A percentile compares a stretch with the other conserved stretches of the same genome.
phyloP scores from a whole-genome alignment of 2,888 invertebrate species.

The Rapana venosa region DNA sequence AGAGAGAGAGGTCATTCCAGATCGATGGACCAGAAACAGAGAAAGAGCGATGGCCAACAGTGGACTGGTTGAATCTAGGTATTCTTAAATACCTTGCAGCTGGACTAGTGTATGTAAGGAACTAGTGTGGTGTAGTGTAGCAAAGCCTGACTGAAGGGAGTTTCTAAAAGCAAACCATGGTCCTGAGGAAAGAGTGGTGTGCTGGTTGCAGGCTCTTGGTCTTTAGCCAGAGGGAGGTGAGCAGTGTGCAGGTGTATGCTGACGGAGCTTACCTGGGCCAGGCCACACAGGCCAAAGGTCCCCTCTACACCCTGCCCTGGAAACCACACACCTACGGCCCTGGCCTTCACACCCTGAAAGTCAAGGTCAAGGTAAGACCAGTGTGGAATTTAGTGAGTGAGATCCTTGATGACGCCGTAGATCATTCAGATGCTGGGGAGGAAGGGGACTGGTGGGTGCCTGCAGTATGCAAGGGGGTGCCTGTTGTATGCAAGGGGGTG shows the following conservation, averaged over 20 bases:
- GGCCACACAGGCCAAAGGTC: constrained; percentile 83
- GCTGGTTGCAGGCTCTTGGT: constrained; percentile 84
- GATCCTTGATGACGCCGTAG: background rate
- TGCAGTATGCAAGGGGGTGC: background rate
- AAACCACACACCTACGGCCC: constrained; percentile 80
- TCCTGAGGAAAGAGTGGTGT: background rate
- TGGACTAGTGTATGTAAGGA: too few relatives aligned
- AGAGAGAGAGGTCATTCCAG: too few relatives aligned
- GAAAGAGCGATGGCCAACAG: too few relatives aligned
- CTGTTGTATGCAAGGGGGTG: too few relatives aligned
- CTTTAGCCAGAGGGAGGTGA: constrained; percentile 85
- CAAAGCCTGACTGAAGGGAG: too few relatives aligned
- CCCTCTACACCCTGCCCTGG: constrained; percentile 88
- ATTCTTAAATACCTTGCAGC: too few relatives aligned
- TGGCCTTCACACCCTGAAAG: constrained; percentile 83
- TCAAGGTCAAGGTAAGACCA: constrained; percentile 64
- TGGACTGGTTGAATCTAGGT: too few relatives aligned
- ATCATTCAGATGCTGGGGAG: background rate
- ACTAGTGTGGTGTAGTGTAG: too few relatives aligned
- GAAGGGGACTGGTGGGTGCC: too few relatives aligned
- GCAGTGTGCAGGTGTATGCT: constrained; percentile 84
- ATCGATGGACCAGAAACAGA: too few relatives aligned
- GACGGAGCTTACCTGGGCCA: constrained; percentile 81
- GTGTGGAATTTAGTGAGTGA: background rate
- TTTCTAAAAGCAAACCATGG: too few relatives aligned